Evolutionary conservation across 2,888 invertebrate species (phyloP).

Genomic region (Cyclophora punctaria): DNA sequence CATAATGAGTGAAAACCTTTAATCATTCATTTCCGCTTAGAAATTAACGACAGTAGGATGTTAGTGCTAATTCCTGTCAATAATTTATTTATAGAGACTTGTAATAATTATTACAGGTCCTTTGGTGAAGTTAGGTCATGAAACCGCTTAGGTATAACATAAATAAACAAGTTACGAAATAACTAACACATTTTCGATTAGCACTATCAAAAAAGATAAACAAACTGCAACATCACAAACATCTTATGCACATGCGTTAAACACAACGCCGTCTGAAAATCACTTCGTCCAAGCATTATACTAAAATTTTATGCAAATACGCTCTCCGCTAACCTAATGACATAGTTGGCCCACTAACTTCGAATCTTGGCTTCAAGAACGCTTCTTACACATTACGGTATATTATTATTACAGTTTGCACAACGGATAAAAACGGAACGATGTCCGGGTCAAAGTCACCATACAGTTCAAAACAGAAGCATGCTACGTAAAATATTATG

Average conservation of each 20-base stretch:
- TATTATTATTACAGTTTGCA: conserved; percentile 48
- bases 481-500: conserved; percentile 34
- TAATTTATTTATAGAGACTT: too few relatives aligned
- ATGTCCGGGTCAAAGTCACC: conserved; percentile 61
- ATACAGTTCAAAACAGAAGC: conserved; percentile 26
- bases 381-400: conserved; percentile 61
- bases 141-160: too few relatives aligned
- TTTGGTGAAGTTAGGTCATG: too few relatives aligned
- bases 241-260: neutral
- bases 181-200: neutral
- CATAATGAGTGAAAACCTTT: too few relatives aligned
- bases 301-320: conserved; percentile 50
- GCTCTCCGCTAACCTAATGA: conserved; percentile 63
- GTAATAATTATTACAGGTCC: too few relatives aligned
- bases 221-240: neutral
- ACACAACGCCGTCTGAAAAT: conserved; percentile 1
- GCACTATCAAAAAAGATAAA: neutral
- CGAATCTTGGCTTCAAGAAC: conserved; percentile 40
- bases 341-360: conserved; percentile 60
- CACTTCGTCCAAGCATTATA: conserved; percentile 16
- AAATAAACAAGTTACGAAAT: too few relatives aligned
- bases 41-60: too few relatives aligned
- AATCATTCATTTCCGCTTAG: too few relatives aligned
- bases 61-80: too few relatives aligned
- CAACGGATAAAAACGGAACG: conserved; percentile 50